These are phyloP conservation scores for Montipora foliosa DNA, from an alignment of 64 coral and sea anemone species.

Conservation along the genomic window DNA sequence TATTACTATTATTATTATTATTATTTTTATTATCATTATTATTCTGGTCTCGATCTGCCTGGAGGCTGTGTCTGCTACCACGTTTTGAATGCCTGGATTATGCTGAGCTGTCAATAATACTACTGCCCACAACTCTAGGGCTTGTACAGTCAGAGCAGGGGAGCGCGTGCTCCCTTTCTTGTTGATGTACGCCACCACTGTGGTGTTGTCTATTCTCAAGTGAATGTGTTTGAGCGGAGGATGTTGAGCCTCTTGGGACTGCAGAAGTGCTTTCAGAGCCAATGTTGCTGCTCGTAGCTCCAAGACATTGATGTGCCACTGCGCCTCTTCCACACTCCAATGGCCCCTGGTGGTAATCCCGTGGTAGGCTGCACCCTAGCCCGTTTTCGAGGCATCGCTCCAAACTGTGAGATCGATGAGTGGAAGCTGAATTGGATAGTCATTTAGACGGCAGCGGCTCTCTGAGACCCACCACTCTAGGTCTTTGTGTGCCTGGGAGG, in stretches of 20 bases:
- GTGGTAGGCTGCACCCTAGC: too few relatives aligned
- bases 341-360: too few relatives aligned
- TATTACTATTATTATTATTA: too few relatives aligned
- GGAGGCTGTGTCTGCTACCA: too few relatives aligned
- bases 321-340: constrained; percentile 42
- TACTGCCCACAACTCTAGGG: constrained; percentile 11
- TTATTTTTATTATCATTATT: too few relatives aligned
- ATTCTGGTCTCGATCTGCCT: too few relatives aligned
- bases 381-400: too few relatives aligned
- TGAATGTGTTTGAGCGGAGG: constrained; percentile 8
- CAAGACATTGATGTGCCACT: constrained; percentile 48
- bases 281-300: constrained; percentile 14
- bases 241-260: neutral
- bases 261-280: constrained; percentile 40
- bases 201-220: constrained; percentile 59
- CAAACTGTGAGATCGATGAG: too few relatives aligned
- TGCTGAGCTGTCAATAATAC: too few relatives aligned
- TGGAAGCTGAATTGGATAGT: too few relatives aligned
- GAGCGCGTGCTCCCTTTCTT: neutral
- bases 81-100: too few relatives aligned
- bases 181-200: constrained; percentile 55
- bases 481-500: constrained; percentile 18
- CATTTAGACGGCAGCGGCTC: neutral
- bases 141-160: constrained; percentile 4
- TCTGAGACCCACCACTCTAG: constrained; percentile 56